Conservation (phyloP, 1,140 invertebrate genomes). For the Trichonephila inaurata region DNA sequence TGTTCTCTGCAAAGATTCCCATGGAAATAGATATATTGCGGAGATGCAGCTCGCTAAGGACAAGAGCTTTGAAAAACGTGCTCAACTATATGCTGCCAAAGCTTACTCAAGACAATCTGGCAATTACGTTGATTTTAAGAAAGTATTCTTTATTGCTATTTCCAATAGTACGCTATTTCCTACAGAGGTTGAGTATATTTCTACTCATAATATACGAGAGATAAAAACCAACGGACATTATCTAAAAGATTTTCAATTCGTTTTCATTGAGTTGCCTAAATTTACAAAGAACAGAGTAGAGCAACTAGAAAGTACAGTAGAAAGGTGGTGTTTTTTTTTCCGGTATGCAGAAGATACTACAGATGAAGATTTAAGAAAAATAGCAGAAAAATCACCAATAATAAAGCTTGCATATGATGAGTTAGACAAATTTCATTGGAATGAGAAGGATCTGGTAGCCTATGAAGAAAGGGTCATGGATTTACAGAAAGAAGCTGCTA, state of each 20-base stretch:
- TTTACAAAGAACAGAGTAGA: constrained; percentile 64
- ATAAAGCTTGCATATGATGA: constrained; percentile 49
- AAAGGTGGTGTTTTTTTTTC: constrained; percentile 53
- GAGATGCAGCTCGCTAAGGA: constrained; percentile 58
- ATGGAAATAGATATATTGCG: not conserved
- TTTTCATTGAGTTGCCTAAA: constrained; percentile 59
- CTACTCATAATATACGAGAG: too few relatives aligned
- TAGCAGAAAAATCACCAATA: too few relatives aligned
- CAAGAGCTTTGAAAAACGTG: constrained; percentile 64
- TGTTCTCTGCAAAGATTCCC: constrained; percentile 48
- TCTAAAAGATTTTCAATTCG: constrained; percentile 24
- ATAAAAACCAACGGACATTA: not conserved
- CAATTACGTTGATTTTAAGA: constrained; percentile 52
- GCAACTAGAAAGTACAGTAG: constrained; percentile 57
- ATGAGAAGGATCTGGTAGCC: too few relatives aligned
- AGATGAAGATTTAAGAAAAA: constrained; percentile 63
- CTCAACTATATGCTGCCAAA: too few relatives aligned
- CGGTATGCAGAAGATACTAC: constrained; percentile 50
- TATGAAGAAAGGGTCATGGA: too few relatives aligned
- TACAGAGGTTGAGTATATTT: too few relatives aligned
- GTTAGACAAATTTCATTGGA: constrained; percentile 43
- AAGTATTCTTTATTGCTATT: constrained; percentile 57
- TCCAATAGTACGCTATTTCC: constrained; percentile 58
- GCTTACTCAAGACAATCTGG: constrained; percentile 62
- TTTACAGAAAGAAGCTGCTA: too few relatives aligned